Base-by-base conservation (phyloP, 1,140 invertebrate species). In the Ips typographus region DNA sequence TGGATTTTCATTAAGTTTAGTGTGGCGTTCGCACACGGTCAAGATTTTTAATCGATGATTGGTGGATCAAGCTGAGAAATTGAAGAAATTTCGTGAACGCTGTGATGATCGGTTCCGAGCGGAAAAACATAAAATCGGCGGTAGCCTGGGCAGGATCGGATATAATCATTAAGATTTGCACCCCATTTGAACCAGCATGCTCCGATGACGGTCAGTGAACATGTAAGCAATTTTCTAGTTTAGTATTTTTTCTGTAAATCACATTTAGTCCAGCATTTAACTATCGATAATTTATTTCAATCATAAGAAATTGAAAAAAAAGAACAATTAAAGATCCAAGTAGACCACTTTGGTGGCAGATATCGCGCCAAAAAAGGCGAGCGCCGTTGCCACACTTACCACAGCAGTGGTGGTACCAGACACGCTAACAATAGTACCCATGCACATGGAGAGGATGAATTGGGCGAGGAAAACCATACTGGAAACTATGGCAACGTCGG, bases 401-500 rank as follows among this genome's bases (percentile, higher is more conserved):
- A 98, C 93, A 0, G 93, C 91, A 0, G 94, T 92, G 0, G 94
- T 95, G n/a, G 93, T 94, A 40, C 91, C 91, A 1, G 90, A 88
- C 1, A 85, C 78, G 51, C 87, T 88, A 1, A 98, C 90, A 53
- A 97, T 91, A 3, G 88, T 88, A 0, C 96, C 95, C 85, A 97
- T 91, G 71, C 89, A 90, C 51, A 93, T 84, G 0, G 94, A 96
- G 2, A 98, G 83, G 5, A 94, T 83, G 73, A 98, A 95, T 81
- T 98, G 96, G 1, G 94, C 95, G 49, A 97, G 84, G 81, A 98
- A 98, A 1, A 98, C 95, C 92, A 96, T 97, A 73, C 91, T 94
- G 72, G 93, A 94, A 37, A 98, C 91, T 64, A 97, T 89, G 1
- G 94, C 95, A 0, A 98, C 87, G 78, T 98, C 95, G 0, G 96